Base-by-base conservation (phyloP, 2,797 vertebrate genomes). In the Coccyzus lansbergi region DNA sequence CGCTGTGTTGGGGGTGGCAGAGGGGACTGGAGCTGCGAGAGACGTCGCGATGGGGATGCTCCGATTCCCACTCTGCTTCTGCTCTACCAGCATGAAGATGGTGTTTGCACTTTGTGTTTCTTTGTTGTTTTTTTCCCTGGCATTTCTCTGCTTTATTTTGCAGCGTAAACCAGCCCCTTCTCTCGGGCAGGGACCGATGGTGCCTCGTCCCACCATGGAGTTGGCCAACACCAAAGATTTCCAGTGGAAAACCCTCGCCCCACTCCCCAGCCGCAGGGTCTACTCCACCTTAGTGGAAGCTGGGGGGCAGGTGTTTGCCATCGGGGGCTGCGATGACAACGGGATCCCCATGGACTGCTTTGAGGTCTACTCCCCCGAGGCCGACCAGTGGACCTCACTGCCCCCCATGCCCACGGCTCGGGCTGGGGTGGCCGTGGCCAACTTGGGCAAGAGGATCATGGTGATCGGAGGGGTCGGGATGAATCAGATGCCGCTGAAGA, bases 381-480 rank as follows among this genome's bases (percentile, higher is more conserved):
- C 98, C 3, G 98, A 99, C 97, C 98, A 97, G n/a, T 99, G 99
- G 99, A 98, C 98, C 14, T 87, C 96, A 40, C 97, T 99, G 94
- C 97, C 98, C 20, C 97, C 98, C 7, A 98, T 99, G 98, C 99
- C 99, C 60, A 99, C 98, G 0, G 97, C 99, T 58, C 97, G 99
- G 40, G 99, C 99, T 0, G 99, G 99, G 24, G 98, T 99, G 20
- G 99, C 99, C 0, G 98, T 99, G 69, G 97, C 97, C 2, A 98
- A 98, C 28, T 96, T 99, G 68, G 99, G 99, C 83, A 99, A 99
- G 96, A 98, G 99, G 97, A 98, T 99, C 96, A 97, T 99, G 97
- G 99, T 99, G 94, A 98, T 99, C 8, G 99, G 99, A 58, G 99
- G 99, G 1, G 98, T 99, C 7, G 99, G 99, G 31, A 98, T 97